A percentile compares a stretch with the other conserved stretches of the same genome.
Evolutionary conservation across 2,797 vertebrate species (phyloP).

Genomic region (Apodemus agrarius): DNA sequence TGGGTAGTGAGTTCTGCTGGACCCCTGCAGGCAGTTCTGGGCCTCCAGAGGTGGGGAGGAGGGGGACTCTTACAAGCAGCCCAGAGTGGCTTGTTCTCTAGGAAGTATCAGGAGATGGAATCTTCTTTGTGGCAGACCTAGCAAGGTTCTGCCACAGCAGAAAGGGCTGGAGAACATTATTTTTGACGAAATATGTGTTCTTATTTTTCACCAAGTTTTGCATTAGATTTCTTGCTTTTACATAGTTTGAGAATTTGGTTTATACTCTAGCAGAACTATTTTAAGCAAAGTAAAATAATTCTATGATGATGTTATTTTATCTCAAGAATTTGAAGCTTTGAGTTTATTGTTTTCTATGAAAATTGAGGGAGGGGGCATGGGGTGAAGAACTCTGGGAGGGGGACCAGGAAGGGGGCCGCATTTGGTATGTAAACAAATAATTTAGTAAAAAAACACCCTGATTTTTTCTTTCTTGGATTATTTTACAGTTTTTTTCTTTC

Average conservation of each 20-base stretch:
- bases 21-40: no score
- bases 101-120: no score
- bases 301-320: not conserved
- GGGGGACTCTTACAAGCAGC: no score
- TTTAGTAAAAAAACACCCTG: not conserved
- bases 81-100: no score
- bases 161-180: no score
- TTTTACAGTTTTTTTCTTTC: not conserved
- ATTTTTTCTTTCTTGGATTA: not conserved
- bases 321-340: not conserved
- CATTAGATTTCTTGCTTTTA: not conserved
- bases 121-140: no score
- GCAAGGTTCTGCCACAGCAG: no score
- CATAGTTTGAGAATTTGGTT: constrained; percentile 6
- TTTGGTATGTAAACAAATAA: not conserved
- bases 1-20: no score
- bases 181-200: not conserved
- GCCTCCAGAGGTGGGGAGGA: no score
- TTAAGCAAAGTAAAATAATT: not conserved
- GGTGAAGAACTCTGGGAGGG: not conserved
- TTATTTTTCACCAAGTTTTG: constrained; percentile 20
- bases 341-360: not conserved
- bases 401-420: not conserved
- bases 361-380: not conserved
- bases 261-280: not conserved